Evolutionary conservation across 2,113 vertebrate genomes (phyloP), one percentile per base, ranked within the genome.

Genomic region (Riparia riparia): DNA sequence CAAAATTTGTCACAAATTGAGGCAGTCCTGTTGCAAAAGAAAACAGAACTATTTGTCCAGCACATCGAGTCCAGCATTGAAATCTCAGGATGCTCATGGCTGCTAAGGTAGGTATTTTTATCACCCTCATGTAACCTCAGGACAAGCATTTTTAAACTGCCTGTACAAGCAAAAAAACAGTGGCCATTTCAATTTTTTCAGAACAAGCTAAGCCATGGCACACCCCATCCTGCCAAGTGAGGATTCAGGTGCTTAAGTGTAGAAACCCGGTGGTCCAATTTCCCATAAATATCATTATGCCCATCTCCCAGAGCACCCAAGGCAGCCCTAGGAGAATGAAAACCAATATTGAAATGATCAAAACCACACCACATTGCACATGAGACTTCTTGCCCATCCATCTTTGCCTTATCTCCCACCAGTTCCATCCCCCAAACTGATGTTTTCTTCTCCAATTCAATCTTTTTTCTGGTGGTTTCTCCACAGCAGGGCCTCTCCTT

Each of bases 161-260:
- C 21, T 60, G 29, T 44, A 26, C 47, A 56, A 57, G 10, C 8
- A 12, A 76, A 47, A 71, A 53, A 54, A 0, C 31, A 41, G 51
- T 2, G 37, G 41, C 4, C 2, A 44, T 32, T 63, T 74, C 4
- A 15, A 8, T 19, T 66, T 32, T 32, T 76, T 29, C 58, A 69
- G 54, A 69, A n/a, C 11, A 29, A 65, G 21, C n/a, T 45, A 80
- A 60, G 20, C 31, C 32, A 39, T 14, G 19, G 49, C 4, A 41
- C n/a, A 41, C 7, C 44, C 20, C 26, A 8, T 18, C 28, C 32
- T 69, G 34, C 16, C 69, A 71, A 6, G 12, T 0, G 1, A 2
- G 12, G 39, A 54, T 58, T 78, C 39, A n/a, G 11, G 4, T 54
- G 47, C 29, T 45, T 17, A n/a, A 64, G 4, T 0, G 0, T 0